phyloP scores from a whole-genome alignment of 2,113 vertebrate species.

The Bolborhynchus lineola region DNA sequence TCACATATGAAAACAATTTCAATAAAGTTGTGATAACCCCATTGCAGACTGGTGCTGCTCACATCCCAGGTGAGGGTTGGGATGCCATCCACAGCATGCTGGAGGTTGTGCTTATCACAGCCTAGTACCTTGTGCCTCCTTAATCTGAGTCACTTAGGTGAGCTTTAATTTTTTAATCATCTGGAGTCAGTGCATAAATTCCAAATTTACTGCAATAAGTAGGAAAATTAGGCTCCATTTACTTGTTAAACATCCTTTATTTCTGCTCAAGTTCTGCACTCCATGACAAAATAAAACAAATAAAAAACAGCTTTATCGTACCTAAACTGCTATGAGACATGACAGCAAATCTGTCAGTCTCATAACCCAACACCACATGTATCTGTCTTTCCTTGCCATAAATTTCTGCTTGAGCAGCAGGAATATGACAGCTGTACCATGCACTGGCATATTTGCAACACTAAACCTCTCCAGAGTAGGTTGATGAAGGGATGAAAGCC shows the following conservation, averaged over 20 bases:
- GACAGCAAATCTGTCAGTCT: slow-evolving; percentile 59
- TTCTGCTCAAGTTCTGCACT: neutral
- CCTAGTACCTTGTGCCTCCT: neutral
- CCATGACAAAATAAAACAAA: slow-evolving; percentile 30
- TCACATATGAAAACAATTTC: neutral
- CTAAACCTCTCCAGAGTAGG: slow-evolving; percentile 6
- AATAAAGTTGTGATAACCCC: neutral
- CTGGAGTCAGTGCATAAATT: neutral
- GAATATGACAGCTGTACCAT: slow-evolving; percentile 53
- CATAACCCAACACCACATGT: slow-evolving; percentile 38
- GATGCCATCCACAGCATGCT: neutral
- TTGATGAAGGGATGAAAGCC: slow-evolving; percentile 32
- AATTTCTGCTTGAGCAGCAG: slow-evolving; percentile 44
- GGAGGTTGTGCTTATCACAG: neutral
- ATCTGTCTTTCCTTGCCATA: slow-evolving; percentile 48
- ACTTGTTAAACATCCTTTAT: neutral
- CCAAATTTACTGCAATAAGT: neutral
- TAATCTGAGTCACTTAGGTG: neutral
- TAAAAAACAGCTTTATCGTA: slow-evolving; percentile 19
- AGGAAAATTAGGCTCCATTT: neutral
- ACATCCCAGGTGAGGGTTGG: fast-evolving
- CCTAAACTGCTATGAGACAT: slow-evolving; percentile 34
- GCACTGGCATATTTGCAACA: neutral
- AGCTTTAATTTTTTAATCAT: neutral
- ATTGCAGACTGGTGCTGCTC: fast-evolving